phyloP scores from a whole-genome alignment of 2,113 vertebrate species.

The Piprites chloris region DNA sequence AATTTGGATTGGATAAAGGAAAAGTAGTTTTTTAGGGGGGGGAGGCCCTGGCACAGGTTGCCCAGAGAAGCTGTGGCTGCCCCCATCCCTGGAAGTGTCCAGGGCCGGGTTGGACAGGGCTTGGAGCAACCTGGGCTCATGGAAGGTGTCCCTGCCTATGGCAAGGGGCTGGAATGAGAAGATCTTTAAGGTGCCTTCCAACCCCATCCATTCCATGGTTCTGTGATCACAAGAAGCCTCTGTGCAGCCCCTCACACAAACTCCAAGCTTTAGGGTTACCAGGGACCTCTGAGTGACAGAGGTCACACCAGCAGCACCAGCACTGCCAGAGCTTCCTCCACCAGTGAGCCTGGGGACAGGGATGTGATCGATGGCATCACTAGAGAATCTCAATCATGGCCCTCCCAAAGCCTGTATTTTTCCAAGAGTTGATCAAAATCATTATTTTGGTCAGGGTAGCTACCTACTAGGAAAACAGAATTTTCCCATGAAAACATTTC shows the following conservation, averaged over 20 bases:
- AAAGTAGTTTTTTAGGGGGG: neutral
- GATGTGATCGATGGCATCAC: neutral
- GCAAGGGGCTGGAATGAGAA: neutral
- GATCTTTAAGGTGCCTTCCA: neutral
- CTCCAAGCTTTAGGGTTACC: neutral
- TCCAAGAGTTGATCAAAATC: slow-evolving; percentile 3
- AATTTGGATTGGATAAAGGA: neutral
- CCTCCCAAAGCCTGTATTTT: neutral
- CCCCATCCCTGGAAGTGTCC: neutral
- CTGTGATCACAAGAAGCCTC: no score
- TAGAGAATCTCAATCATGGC: neutral
- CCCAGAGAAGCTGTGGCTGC: neutral
- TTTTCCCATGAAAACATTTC: slow-evolving; percentile 49
- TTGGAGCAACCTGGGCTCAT: rapidly evolving
- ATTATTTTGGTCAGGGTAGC: slow-evolving; percentile 14
- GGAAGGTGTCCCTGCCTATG: neutral
- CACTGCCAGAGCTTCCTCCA: neutral
- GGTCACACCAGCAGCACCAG: neutral
- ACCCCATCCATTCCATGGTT: neutral
- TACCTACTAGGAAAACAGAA: slow-evolving; percentile 38
- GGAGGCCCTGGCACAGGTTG: neutral
- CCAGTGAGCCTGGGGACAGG: neutral
- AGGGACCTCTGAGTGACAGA: neutral
- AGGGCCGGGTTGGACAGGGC: rapidly evolving
- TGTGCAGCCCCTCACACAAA: neutral